These are phyloP conservation scores for Strigamia transsilvanica DNA, from an alignment of 2,888 invertebrate genomes.

Conservation along the genomic window DNA sequence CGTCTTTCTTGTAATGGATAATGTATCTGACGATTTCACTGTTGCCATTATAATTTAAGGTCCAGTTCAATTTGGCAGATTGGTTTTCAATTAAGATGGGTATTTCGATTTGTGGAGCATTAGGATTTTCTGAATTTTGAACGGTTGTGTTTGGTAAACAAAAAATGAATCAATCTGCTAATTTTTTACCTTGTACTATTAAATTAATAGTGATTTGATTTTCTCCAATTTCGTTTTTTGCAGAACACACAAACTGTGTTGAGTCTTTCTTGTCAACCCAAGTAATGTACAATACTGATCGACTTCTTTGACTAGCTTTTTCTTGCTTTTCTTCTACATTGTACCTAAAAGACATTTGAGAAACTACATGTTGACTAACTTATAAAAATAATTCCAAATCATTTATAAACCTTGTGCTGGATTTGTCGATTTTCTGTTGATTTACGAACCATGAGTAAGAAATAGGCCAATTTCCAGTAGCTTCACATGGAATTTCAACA, in stretches of 20 bases:
- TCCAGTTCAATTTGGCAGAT: slow-evolving; percentile 33
- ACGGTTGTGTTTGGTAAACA: too few relatives aligned
- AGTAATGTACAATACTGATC: slow-evolving; percentile 52
- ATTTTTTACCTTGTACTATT: slow-evolving; percentile 55
- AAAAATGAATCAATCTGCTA: not conserved
- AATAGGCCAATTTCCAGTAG: not conserved
- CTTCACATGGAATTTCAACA: not conserved
- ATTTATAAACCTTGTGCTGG: not conserved
- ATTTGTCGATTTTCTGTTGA: not conserved
- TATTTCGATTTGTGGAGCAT: not conserved
- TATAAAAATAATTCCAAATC: too few relatives aligned
- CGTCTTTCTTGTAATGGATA: slow-evolving; percentile 38
- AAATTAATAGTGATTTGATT: slow-evolving; percentile 53
- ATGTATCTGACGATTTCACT: not conserved
- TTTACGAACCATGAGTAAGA: not conserved
- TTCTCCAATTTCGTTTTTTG: slow-evolving; percentile 53
- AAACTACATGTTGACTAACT: too few relatives aligned
- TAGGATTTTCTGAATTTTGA: slow-evolving; percentile 20
- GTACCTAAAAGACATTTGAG: not conserved
- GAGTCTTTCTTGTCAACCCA: slow-evolving; percentile 54
- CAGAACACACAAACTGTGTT: slow-evolving; percentile 56
- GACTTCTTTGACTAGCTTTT: slow-evolving; percentile 50
- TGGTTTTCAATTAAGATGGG: slow-evolving; percentile 6
- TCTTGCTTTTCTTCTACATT: slow-evolving; percentile 51
- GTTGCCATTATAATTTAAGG: slow-evolving; percentile 27